Base-by-base conservation (phyloP, 2,113 vertebrate species). In the Pseudois nayaur region DNA sequence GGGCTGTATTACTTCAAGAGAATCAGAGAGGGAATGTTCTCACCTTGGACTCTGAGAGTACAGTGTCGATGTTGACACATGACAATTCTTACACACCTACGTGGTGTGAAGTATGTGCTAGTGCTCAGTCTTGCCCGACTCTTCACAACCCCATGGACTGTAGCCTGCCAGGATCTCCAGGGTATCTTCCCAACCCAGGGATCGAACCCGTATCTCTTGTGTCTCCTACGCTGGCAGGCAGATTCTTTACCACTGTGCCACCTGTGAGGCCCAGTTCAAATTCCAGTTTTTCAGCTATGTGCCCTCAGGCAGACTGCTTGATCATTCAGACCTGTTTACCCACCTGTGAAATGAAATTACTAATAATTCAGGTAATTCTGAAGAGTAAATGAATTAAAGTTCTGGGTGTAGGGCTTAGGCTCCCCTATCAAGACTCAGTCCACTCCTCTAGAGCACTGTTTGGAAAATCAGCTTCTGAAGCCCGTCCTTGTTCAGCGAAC, bases 361-460 rank as follows among this genome's bases (percentile, higher is more conserved):
- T 52, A 12, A 11, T 36, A 29, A n/a, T 48, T 6, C 31, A 5
- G 62, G 45, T 48, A 23, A 92, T 55, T 59, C 43, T 33, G 71
- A 78, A n/a, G 55, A 86, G 13, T 13, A 52, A 40, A n/a, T 33
- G 14, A 89, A 64, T 94, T 9, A 59, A n/a, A 6, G 11, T 23
- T 31, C 5, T 7, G 1, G 14, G 14, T 29, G 1, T n/a, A 25
- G 78, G 9, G 3, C 8, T 89, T 33, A 36, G 8, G 23, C 2
- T 79, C 71, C 17, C 85, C 89, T 14, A 23, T 50, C 21, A 67
- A 43, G 25, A 17, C 29, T 31, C 40, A 5, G 14, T 31, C 52
- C 9, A 11, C 16, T 14, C 12, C 40, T 40, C 12, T 25, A 23
- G 3, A 8, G 4, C 5, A 19, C 21, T 3, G 5, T 89, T 36